Percentiles rank a stretch among this genome's conserved stretches.
These are phyloP conservation scores for Talpa occidentalis DNA, from an alignment of 2,113 vertebrate genomes.

Conservation along the genomic window DNA sequence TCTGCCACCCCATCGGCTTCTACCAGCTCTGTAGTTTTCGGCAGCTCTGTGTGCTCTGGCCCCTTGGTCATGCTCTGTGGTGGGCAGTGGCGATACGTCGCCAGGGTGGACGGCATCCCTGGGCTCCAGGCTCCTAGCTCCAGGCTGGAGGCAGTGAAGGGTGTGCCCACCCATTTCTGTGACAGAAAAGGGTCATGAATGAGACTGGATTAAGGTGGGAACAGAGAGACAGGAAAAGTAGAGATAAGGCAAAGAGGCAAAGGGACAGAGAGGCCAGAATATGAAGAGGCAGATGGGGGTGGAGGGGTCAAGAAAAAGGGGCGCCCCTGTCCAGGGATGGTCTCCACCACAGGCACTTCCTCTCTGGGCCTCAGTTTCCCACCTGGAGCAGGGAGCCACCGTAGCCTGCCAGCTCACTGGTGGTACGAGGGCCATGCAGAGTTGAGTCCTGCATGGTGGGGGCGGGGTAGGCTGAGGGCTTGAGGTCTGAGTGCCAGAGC, in stretches of 20 bases:
- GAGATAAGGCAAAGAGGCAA: neutral
- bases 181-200: neutral
- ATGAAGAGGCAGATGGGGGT: neutral
- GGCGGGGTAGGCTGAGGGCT: neutral
- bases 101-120: conserved; percentile 75
- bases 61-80: neutral
- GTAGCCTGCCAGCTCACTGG: no score
- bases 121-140: conserved; percentile 80
- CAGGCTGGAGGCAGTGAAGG: conserved; percentile 74
- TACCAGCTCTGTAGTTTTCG: conserved; percentile 33
- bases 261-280: neutral
- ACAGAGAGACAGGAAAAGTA: neutral
- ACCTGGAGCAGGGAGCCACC: neutral
- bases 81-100: conserved; percentile 65
- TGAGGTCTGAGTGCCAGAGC: neutral
- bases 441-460: neutral
- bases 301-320: rapidly evolving
- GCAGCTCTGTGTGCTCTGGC: neutral
- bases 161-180: conserved; percentile 86
- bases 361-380: neutral
- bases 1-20: conserved; percentile 51
- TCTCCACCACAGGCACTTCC: neutral
- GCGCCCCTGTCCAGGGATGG: rapidly evolving
- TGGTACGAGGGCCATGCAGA: neutral
- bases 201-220: rapidly evolving